Evolutionary conservation across 2,888 invertebrate species (phyloP), one percentile per base, ranked within the genome.

Genomic region (Dolomedes plantarius): DNA sequence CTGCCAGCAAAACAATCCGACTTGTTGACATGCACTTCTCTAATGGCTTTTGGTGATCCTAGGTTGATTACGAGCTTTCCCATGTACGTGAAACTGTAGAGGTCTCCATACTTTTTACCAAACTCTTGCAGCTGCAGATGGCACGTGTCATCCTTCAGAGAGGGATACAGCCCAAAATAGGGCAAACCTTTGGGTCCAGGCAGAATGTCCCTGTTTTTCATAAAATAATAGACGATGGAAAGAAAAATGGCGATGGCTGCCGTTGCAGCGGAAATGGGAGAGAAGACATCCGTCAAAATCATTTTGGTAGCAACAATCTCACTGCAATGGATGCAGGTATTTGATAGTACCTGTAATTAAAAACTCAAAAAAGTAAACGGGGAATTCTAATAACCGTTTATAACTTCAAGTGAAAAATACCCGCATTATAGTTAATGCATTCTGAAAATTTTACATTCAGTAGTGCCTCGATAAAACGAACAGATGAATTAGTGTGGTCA

Each of bases 181-280:
- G 68, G 68, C n/a, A 32, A 19, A 1, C 68, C 68, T 32, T 13
- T 68, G 7, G 68, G 68, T 3, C 65, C 65, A 31, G 65, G 65
- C 6, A 65, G 11, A 13, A 65, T 19, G 9, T 65, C 31, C 1
- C 32, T 32, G 68, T 68, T 39, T 6, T 11, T 68, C 39, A 23
- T 32, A 23, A 68, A 31, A 23, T 19, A 68, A 27, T 36, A 68
- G 9, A 68, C 23, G 23, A 68, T 23, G 16, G 36, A 46, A 46
- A 46, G 46, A 9, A 46, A n/a, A 6, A 46, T 2, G 2, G 16
- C 16, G 2, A 46, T 46, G 46, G 46, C 16, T 46, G 46, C 46
- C 46, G 46, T 46, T 2, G 46, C n/a, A 11, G 46, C 46, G n/a
- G 46, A 9, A 2, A 46, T 11, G 2, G 46, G 46, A n/a, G 46